Evolutionary conservation across 2,113 vertebrate genomes (phyloP).

Genomic region (Microtus pennsylvanicus): DNA sequence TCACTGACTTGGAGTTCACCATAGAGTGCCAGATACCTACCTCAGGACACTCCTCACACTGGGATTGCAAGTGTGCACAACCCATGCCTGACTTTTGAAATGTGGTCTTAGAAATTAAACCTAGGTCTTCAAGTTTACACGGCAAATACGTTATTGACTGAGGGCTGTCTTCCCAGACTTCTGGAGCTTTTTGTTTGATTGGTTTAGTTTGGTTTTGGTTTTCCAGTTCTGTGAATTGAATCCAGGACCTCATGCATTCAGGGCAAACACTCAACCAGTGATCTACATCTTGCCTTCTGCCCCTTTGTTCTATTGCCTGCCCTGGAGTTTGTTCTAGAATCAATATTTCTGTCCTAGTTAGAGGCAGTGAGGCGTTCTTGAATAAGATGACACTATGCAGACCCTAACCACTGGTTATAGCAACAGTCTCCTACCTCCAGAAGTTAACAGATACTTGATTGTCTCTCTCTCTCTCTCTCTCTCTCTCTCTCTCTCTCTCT

Average conservation of each 20-base stretch:
- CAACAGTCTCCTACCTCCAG: background rate
- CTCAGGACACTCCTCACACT: too few relatives aligned
- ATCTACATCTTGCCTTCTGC: background rate
- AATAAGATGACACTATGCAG: background rate
- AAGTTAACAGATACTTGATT: background rate
- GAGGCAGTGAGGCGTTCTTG: background rate
- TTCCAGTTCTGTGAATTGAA: background rate
- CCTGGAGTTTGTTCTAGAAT: background rate
- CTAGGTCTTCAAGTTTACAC: background rate
- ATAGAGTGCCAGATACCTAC: background rate
- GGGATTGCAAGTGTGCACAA: background rate
- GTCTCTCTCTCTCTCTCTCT: background rate
- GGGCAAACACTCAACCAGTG: background rate
- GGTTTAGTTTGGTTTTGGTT: background rate
- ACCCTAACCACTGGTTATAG: background rate
- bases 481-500: background rate
- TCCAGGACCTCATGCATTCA: background rate
- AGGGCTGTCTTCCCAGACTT: background rate
- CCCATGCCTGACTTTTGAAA: background rate
- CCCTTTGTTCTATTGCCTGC: background rate
- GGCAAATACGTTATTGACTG: background rate
- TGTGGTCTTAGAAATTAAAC: background rate
- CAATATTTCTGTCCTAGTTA: background rate
- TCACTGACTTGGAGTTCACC: background rate
- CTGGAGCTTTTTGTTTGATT: background rate